These are phyloP conservation scores for Mastigias papua DNA, from an alignment of 30 jellyfish, hydroid and myxozoan species.

Conservation along the genomic window DNA sequence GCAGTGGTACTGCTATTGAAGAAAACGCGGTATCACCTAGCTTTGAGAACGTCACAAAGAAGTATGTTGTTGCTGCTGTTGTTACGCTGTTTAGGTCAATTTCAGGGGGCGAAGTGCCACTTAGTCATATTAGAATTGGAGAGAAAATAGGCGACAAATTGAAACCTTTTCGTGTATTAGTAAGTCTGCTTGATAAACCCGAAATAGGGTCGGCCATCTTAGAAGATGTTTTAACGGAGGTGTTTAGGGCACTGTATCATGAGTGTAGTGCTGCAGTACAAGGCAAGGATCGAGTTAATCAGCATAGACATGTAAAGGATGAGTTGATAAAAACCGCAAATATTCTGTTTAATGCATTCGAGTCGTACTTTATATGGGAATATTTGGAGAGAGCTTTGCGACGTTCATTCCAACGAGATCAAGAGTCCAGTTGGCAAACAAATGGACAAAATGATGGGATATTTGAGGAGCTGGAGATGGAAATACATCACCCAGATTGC, in stretches of 20 bases:
- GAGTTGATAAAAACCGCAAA: conserved; percentile 91
- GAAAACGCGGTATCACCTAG: conserved; percentile 50
- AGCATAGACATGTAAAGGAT: conserved; percentile 23
- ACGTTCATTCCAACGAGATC: conserved; percentile 16
- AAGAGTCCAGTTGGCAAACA: neutral
- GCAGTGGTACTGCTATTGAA: conserved; percentile 39
- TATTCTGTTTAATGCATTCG: conserved; percentile 85
- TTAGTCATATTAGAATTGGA: neutral
- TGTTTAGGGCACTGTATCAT: conserved; percentile 78
- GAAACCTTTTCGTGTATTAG: conserved; percentile 91
- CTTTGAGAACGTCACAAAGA: conserved; percentile 77
- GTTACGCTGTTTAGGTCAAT: conserved; percentile 43
- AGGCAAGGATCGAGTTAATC: conserved; percentile 32
- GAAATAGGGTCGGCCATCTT: conserved; percentile 91
- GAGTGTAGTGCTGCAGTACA: conserved; percentile 51
- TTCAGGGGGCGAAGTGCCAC: neutral
- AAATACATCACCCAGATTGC: conserved; percentile 64
- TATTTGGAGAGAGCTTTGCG: conserved; percentile 72
- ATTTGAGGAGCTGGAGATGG: conserved; percentile 11
- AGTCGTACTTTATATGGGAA: conserved; percentile 94
- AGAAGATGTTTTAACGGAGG: conserved; percentile 89
- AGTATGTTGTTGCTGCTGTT: conserved; percentile 85
- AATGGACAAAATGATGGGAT: neutral
- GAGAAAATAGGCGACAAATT: conserved; percentile 34
- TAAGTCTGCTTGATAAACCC: conserved; percentile 93